Percentiles rank a stretch among this genome's conserved stretches.
Conservation (phyloP, 2,113 vertebrate genomes). For the Vicugna pacos region DNA sequence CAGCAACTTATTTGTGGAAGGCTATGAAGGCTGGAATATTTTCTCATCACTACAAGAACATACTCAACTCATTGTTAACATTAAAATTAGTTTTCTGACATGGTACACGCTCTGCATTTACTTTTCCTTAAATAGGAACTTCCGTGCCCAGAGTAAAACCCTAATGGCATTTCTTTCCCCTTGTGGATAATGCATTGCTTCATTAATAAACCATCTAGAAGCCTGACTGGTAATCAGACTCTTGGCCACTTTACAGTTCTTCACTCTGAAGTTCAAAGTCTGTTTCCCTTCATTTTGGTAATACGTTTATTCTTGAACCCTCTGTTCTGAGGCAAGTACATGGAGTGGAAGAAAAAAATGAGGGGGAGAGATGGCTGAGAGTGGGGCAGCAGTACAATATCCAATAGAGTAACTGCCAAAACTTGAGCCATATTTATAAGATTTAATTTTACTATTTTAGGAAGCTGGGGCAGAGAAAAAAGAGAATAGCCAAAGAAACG, state of each 20-base stretch:
- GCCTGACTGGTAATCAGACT: conserved; percentile 60
- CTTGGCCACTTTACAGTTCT: conserved; percentile 47
- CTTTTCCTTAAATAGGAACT: conserved; percentile 71
- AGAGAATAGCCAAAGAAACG: not conserved
- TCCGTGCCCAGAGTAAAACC: conserved; percentile 8
- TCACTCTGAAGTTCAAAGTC: conserved; percentile 56
- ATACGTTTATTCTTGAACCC: conserved; percentile 8
- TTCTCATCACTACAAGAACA: conserved; percentile 76
- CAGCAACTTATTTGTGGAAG: conserved; percentile 83
- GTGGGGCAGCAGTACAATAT: not conserved
- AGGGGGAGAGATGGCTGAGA: not conserved
- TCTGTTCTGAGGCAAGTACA: conserved; percentile 23
- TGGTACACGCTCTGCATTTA: conserved; percentile 74
- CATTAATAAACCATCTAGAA: conserved; percentile 72
- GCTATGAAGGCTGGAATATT: conserved; percentile 81
- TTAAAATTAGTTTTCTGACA: conserved; percentile 82
- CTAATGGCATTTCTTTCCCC: conserved; percentile 62
- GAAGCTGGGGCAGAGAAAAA: not conserved
- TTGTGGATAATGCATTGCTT: conserved; percentile 53
- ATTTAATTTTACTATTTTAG: conserved; percentile 36
- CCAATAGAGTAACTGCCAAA: not conserved
- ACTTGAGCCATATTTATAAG: not conserved
- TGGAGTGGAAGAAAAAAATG: not conserved
- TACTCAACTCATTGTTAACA: conserved; percentile 78
- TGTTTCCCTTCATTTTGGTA: conserved; percentile 14